phyloP scores from a whole-genome alignment of 2,797 vertebrate species.

The Mus spretus region DNA sequence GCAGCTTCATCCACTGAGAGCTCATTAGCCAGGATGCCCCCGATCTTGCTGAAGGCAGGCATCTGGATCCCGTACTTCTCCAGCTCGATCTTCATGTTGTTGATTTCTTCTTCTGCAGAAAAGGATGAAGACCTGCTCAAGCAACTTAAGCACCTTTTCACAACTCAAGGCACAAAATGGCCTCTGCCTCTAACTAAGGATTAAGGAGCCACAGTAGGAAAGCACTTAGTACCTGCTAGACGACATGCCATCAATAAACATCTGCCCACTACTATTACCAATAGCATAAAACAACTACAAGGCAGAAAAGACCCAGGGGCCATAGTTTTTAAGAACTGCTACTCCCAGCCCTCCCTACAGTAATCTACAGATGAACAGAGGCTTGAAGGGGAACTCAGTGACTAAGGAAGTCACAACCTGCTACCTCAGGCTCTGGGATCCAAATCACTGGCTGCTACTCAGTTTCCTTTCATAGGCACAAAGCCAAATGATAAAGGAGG shows the following conservation, averaged over 20 bases:
- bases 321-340: constrained; percentile 18
- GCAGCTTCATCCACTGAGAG: constrained; percentile 99
- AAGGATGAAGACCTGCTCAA: neutral
- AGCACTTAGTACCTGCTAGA: neutral
- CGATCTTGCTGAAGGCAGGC: constrained; percentile 99
- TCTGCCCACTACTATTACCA: neutral
- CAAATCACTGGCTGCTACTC: neutral
- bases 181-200: neutral
- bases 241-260: neutral
- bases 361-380: neutral
- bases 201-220: neutral
- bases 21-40: constrained; percentile 98
- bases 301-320: neutral
- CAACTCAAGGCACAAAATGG: neutral
- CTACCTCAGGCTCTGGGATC: neutral
- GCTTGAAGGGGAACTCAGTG: neutral
- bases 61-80: constrained; percentile 99
- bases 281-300: neutral
- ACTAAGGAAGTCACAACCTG: neutral
- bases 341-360: neutral
- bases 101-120: constrained; percentile 97
- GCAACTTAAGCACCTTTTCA: neutral
- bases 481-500: constrained; percentile 70
- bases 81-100: constrained; percentile 98
- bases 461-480: constrained; percentile 44